phyloP scores from a whole-genome alignment of 1,140 invertebrate genomes.

The Daktulosphaira vitifoliae region DNA sequence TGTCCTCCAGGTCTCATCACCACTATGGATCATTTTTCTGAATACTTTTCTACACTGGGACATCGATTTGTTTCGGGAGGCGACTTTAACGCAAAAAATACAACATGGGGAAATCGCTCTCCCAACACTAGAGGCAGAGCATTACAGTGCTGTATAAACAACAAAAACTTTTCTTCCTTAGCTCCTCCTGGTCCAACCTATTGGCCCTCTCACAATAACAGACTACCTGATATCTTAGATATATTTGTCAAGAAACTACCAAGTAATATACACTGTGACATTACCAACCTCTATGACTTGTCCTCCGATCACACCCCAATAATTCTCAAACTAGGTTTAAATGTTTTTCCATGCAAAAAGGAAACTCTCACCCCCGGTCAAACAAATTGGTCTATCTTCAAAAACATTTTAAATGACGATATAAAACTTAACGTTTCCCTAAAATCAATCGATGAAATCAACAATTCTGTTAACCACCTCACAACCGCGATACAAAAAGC shows the following conservation, averaged over 20 bases:
- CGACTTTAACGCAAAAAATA: too few relatives aligned
- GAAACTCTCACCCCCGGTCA: slow-evolving; percentile 7
- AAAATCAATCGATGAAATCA: slow-evolving; percentile 15
- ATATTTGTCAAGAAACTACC: neutral
- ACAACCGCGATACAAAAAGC: slow-evolving; percentile 15
- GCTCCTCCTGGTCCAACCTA: neutral
- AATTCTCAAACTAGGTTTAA: neutral
- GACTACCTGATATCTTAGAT: neutral
- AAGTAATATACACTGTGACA: neutral
- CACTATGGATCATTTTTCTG: neutral
- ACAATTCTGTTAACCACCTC: neutral
- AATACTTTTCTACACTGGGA: neutral
- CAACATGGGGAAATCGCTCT: neutral
- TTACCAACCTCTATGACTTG: neutral
- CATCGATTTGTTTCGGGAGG: too few relatives aligned
- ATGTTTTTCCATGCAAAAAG: neutral
- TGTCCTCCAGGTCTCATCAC: neutral
- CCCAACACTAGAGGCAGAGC: neutral
- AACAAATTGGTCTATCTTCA: slow-evolving; percentile 7
- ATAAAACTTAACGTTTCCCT: slow-evolving; percentile 7
- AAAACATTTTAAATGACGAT: neutral
- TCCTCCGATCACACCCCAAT: neutral
- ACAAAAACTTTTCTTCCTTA: neutral
- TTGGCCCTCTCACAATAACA: neutral
- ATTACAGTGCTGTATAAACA: neutral